Evolutionary conservation across 2,888 invertebrate species (phyloP), one percentile per base, ranked within the genome.

Genomic region (Eupithecia subumbrata): DNA sequence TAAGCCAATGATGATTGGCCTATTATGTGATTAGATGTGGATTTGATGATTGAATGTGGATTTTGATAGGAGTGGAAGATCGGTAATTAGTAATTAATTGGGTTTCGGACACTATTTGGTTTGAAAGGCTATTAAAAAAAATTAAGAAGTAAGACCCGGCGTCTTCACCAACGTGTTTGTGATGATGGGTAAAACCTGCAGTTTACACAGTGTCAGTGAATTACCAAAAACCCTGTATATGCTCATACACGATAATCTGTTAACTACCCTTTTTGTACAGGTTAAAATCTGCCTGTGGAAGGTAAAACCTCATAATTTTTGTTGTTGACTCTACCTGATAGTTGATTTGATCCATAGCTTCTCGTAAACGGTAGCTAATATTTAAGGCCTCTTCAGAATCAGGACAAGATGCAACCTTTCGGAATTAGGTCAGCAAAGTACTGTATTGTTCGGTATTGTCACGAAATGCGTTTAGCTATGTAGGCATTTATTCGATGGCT

Each of bases 361-460:
- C 25, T 60, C 25, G 60, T 60, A 60, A 60, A 85, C 14, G 64
- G 34, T 63, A 68, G 48, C 72, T 63, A 43, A 86, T 82, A 87
- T 87, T 88, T 87, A 81, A 87, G 85, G 81, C 85, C 80, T 80
- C 82, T 83, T 76, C 79, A 84, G 84, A 92, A 91, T 90, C 88
- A 88, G 92, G 88, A 86, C 92, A 90, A 90, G 88, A 89, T 89
- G 88, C 89, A 92, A 90, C 91, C 90, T 90, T 91, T 87, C 80
- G 79, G 84, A 93, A 91, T 91, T 89, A 82, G 92, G 92, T 92
- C 92, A 90, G 87, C 85, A 84, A 85, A 89, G 87, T 86, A 86
- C 82, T 82, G 85, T 85, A 87, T 88, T 82, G 84, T 82, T 81
- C 81, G 82, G 80, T 82, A 82, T 79, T 81, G 82, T 78, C 77